Conservation (phyloP, 2,888 invertebrate genomes). For the Ophion costatus region DNA sequence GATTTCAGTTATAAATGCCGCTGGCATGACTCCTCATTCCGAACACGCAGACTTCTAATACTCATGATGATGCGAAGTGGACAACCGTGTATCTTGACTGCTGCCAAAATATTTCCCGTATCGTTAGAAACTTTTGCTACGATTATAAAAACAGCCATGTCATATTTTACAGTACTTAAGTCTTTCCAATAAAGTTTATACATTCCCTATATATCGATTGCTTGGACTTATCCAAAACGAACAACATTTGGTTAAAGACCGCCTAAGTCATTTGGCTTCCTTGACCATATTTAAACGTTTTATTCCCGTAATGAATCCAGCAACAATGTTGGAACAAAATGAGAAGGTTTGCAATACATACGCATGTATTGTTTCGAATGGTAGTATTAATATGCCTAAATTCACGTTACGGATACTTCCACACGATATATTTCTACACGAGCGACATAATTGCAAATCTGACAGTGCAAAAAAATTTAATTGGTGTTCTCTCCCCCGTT, state of each 20-base stretch:
- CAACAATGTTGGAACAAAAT: too few relatives aligned
- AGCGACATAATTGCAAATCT: too few relatives aligned
- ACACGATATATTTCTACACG: too few relatives aligned
- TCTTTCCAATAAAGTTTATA: slow-evolving; percentile 39
- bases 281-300: background rate
- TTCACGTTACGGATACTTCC: too few relatives aligned
- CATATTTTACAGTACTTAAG: slow-evolving; percentile 57
- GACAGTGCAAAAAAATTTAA: too few relatives aligned
- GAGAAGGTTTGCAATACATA: too few relatives aligned
- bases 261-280: background rate
- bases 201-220: background rate
- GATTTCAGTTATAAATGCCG: slow-evolving; percentile 53
- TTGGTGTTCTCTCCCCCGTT: too few relatives aligned
- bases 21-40: slow-evolving; percentile 52
- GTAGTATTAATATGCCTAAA: too few relatives aligned
- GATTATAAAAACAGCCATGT: slow-evolving; percentile 55
- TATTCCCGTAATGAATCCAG: too few relatives aligned
- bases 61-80: slow-evolving; percentile 44
- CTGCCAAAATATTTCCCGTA: slow-evolving; percentile 53
- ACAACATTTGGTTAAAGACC: background rate
- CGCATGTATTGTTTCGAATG: too few relatives aligned
- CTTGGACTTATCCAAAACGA: background rate
- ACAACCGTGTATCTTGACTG: slow-evolving; percentile 49
- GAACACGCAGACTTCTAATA: slow-evolving; percentile 29
- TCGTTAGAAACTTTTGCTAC: slow-evolving; percentile 50